Evolutionary conservation across 2,888 invertebrate species (phyloP).

Genomic region (Vanessa cardui): DNA sequence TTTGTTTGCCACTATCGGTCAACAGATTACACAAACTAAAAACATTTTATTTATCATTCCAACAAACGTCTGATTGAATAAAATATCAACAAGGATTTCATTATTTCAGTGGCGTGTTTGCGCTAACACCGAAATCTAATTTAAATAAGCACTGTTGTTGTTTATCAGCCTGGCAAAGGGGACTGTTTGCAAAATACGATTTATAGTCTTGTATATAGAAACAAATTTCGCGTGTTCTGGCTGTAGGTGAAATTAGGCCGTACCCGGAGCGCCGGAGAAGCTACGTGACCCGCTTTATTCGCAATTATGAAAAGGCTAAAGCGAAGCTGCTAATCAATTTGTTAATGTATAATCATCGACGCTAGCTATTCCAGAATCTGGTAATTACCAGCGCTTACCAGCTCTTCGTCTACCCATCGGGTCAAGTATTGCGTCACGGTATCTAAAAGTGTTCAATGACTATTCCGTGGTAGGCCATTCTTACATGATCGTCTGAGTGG

Average conservation of each 20-base stretch:
- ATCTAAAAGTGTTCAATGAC: too few species aligned
- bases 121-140: conserved; percentile 55
- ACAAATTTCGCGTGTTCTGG: conserved; percentile 35
- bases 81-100: conserved; percentile 41
- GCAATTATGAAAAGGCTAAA: conserved; percentile 47
- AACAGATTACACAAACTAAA: not conserved
- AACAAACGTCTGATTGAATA: conserved; percentile 39
- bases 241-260: conserved; percentile 41
- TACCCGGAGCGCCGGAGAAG: conserved; percentile 37
- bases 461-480: too few species aligned
- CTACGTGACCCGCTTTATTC: conserved; percentile 45
- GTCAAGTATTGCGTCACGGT: too few species aligned
- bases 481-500: too few species aligned
- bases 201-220: conserved; percentile 52
- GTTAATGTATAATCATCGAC: conserved; percentile 22
- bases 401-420: too few species aligned
- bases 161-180: conserved; percentile 58
- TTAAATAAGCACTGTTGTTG: conserved; percentile 63
- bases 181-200: conserved; percentile 50
- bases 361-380: not conserved
- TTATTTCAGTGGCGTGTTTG: conserved; percentile 41
- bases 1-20: not conserved
- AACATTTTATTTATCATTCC: conserved; percentile 19
- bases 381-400: too few species aligned
- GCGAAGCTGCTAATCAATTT: conserved; percentile 42